Percentiles rank a stretch among this genome's conserved stretches.
Evolutionary conservation across 2,888 invertebrate genomes (phyloP).

Genomic region (Eupithecia tripunctaria): DNA sequence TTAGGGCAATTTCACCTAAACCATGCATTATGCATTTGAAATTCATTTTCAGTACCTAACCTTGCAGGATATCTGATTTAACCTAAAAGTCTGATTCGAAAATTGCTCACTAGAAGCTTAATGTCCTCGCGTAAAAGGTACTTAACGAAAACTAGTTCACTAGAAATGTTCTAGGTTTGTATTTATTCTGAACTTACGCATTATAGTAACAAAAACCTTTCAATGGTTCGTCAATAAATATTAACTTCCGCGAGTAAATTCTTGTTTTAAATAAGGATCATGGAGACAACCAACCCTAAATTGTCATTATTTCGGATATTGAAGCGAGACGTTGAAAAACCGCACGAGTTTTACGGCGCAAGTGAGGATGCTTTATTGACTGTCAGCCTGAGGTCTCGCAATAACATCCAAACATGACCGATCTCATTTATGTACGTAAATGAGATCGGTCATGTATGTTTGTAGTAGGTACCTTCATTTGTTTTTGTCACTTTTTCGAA

Average conservation of each 20-base stretch:
- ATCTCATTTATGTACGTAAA: conserved; percentile 9
- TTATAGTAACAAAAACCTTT: too few relatives aligned
- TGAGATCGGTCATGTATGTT: too few relatives aligned
- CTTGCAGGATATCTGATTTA: neutral
- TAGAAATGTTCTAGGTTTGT: neutral
- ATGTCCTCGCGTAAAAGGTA: neutral
- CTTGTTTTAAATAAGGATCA: neutral
- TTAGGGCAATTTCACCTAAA: conserved; percentile 3
- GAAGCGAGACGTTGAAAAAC: conserved; percentile 71
- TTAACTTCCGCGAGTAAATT: neutral
- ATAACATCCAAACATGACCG: conserved; percentile 57
- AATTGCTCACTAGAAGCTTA: neutral
- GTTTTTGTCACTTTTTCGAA: neutral
- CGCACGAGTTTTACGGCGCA: conserved; percentile 78
- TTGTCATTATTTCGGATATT: conserved; percentile 74
- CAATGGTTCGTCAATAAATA: neutral
- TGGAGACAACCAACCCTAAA: conserved; percentile 55
- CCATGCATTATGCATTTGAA: conserved; percentile 7
- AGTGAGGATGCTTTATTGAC: conserved; percentile 70
- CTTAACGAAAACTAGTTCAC: neutral
- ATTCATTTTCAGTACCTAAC: conserved; percentile 4
- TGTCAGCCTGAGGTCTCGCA: conserved; percentile 57
- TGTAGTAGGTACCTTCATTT: neutral
- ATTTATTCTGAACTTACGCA: neutral
- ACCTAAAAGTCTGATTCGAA: neutral